Evolutionary conservation across 1,140 invertebrate species (phyloP).

Genomic region (Drosophila tani): DNA sequence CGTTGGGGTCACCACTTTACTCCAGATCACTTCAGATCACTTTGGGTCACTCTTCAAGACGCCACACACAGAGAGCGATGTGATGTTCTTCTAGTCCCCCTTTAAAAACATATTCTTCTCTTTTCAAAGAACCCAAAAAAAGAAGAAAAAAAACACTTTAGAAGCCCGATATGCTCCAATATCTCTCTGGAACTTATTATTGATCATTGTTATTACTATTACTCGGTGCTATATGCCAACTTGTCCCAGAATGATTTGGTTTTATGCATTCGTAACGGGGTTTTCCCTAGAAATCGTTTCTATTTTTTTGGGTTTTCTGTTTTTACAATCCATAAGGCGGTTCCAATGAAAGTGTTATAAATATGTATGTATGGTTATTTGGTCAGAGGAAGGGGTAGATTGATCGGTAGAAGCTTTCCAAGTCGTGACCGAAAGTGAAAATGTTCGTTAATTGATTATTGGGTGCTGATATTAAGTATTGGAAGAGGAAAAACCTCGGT

Average conservation of each 20-base stretch:
- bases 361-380: slow-evolving; percentile 54
- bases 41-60: slow-evolving; percentile 41
- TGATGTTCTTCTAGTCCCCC: slow-evolving; percentile 1
- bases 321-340: slow-evolving; percentile 49
- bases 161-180: slow-evolving; percentile 6
- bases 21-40: slow-evolving; percentile 45
- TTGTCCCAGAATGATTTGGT: slow-evolving; percentile 40
- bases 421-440: slow-evolving; percentile 73
- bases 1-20: slow-evolving; percentile 64
- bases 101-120: slow-evolving; percentile 8
- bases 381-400: slow-evolving; percentile 17
- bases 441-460: slow-evolving; percentile 43
- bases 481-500: neutral
- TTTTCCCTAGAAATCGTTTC: slow-evolving; percentile 26
- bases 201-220: slow-evolving; percentile 63
- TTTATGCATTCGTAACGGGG: slow-evolving; percentile 67
- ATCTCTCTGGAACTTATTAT: slow-evolving; percentile 25
- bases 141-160: slow-evolving; percentile 2
- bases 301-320: slow-evolving; percentile 8
- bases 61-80: slow-evolving; percentile 51
- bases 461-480: neutral
- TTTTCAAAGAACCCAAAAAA: too few species aligned
- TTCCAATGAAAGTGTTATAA: slow-evolving; percentile 71
- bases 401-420: slow-evolving; percentile 35
- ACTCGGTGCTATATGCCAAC: slow-evolving; percentile 15